Base-by-base conservation (phyloP, 2,113 vertebrate genomes). In the Argyrosomus japonicus region DNA sequence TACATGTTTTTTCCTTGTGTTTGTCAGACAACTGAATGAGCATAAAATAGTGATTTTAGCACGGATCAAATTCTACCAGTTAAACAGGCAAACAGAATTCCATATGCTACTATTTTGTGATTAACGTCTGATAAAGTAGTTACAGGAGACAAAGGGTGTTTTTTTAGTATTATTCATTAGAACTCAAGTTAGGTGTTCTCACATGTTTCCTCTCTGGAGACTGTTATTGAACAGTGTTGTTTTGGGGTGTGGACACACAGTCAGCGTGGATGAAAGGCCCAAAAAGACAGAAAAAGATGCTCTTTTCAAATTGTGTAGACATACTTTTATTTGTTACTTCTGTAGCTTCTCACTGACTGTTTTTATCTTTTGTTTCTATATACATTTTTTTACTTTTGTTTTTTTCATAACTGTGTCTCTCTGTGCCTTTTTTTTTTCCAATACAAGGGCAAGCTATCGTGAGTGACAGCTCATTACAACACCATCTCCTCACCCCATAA, bases 401-500 rank as follows among this genome's bases (percentile, higher is more conserved):
- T 70, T 79, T 77, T 79, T 77, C 53, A 74, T 84, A 54, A 53
- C 40, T 50, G 43, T 51, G 19, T 82, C 67, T 74, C 40, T 73
- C 47, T 19, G 57, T 54, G 36, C 18, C 50, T 77, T 9, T 36
- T 36, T 36, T 32, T 68, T 83, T 40, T 65, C 76, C 77, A 84
- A 50, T 61, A 82, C 75, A 73, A 90, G 75, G 69, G 68, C 76
- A 81, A 77, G 47, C 62, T 60, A 76, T 21, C 50, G 73, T 91
- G 91, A 93, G 64, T 93, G 90, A 89, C 88, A 89, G 83, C 83
- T 87, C 81, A 90, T 91, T 86, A 87, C 77, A 75, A 79, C 83
- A 45, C 75, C 67, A 67, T 89, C 84, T 75, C 74, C 63, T 79
- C 74, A 65, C 68, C 85, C 68, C 67, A 51, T 77, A 83, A 83